phyloP scores from a whole-genome alignment of 2,113 vertebrate genomes.

The Hoplias malabaricus region DNA sequence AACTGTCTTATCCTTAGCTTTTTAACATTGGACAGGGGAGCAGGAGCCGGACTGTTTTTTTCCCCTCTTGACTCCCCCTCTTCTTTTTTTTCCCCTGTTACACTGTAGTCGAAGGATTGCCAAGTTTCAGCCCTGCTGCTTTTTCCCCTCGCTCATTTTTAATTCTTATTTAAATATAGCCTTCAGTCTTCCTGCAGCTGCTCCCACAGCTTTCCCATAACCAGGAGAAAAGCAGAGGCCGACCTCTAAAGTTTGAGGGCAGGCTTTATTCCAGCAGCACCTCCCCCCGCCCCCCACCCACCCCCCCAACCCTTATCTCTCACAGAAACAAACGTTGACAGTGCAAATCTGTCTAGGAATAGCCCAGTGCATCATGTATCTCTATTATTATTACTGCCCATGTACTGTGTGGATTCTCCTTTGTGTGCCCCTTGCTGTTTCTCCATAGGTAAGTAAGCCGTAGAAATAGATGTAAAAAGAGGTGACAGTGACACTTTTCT shows the following conservation, averaged over 20 bases:
- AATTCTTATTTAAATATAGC: slow-evolving; percentile 58
- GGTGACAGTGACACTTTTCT: background rate
- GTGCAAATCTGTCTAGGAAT: slow-evolving; percentile 25
- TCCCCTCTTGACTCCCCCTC: background rate
- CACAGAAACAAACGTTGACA: slow-evolving; percentile 24
- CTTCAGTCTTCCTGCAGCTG: slow-evolving; percentile 33
- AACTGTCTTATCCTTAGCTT: slow-evolving; percentile 1
- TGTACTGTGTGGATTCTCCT: background rate
- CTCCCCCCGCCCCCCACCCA: too few species aligned
- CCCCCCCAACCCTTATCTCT: background rate
- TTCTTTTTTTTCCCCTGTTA: slow-evolving; percentile 9
- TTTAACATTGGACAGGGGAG: background rate
- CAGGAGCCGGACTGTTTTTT: slow-evolving; percentile 9
- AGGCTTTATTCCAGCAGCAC: slow-evolving; percentile 9
- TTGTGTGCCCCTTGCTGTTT: background rate
- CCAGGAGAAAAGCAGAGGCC: slow-evolving; percentile 13
- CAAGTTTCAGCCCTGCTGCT: slow-evolving; percentile 28
- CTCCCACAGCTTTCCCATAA: slow-evolving; percentile 52
- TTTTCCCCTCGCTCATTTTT: slow-evolving; percentile 48
- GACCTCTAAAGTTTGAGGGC: slow-evolving; percentile 7
- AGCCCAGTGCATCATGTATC: slow-evolving; percentile 11
- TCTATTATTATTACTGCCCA: slow-evolving; percentile 15
- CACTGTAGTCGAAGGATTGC: slow-evolving; percentile 14
- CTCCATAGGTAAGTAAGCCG: background rate
- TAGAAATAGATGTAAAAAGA: background rate